Conservation (phyloP, 2,888 invertebrate species). For the Cordilura impudica region DNA sequence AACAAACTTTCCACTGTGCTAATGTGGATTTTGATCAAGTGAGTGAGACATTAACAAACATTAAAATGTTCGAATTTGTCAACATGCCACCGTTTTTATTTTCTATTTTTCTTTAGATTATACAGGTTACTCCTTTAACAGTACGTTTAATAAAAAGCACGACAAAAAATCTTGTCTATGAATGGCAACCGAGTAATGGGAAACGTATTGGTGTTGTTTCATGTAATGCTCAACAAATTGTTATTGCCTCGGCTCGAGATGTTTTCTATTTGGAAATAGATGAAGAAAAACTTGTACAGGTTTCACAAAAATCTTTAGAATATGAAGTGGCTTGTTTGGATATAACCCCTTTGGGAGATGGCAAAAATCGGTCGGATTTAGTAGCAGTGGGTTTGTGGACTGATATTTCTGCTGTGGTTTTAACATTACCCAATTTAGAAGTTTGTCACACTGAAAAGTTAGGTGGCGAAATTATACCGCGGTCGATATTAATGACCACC, state of each 20-base stretch:
- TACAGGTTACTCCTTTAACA: conserved; percentile 85
- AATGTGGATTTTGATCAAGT: conserved; percentile 92
- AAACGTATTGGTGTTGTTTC: conserved; percentile 92
- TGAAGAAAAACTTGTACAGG: conserved; percentile 82
- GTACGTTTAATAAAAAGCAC: conserved; percentile 85
- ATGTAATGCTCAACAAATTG: conserved; percentile 86
- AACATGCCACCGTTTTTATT: background rate
- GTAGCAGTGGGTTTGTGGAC: conserved; percentile 98
- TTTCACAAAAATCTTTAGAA: conserved; percentile 86
- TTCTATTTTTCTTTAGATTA: conserved; percentile 77
- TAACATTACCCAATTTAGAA: conserved; percentile 88
- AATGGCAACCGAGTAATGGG: conserved; percentile 86
- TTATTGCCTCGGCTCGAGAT: conserved; percentile 92
- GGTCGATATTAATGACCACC: conserved; percentile 95
- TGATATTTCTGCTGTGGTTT: conserved; percentile 93
- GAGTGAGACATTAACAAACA: conserved; percentile 54
- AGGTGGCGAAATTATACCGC: conserved; percentile 96
- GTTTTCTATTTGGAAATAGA: conserved; percentile 89
- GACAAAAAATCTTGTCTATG: conserved; percentile 82
- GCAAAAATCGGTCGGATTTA: conserved; percentile 82
- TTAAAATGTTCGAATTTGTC: conserved; percentile 65
- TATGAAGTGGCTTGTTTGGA: conserved; percentile 98
- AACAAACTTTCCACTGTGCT: conserved; percentile 96
- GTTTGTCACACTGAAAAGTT: conserved; percentile 92
- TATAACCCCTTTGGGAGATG: conserved; percentile 87